A percentile compares a stretch with the other conserved stretches of the same genome.
Conservation (phyloP, 2,113 vertebrate genomes). For the Malurus alboscapulatus region DNA sequence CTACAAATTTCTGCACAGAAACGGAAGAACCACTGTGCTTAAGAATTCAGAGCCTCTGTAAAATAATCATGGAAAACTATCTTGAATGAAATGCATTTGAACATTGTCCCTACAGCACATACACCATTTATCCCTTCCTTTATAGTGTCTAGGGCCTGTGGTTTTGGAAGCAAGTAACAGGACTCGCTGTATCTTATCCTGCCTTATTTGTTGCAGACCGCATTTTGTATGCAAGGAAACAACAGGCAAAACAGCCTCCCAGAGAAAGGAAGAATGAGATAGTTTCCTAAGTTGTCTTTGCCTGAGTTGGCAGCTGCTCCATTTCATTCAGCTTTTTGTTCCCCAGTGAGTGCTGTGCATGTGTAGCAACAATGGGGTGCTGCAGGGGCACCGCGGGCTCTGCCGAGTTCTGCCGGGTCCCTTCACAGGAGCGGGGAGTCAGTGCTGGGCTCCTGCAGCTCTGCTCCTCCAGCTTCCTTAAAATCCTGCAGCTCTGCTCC, state of each 20-base stretch:
- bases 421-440: constrained; percentile 51
- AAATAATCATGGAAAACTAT: neutral
- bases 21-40: neutral
- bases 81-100: constrained; percentile 1
- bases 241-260: constrained; percentile 64
- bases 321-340: constrained; percentile 79
- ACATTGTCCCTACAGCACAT: constrained; percentile 20
- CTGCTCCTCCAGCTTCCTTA: too few relatives aligned
- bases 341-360: constrained; percentile 77
- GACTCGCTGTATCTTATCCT: constrained; percentile 56
- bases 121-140: constrained; percentile 42
- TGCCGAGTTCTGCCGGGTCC: constrained; percentile 70
- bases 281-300: constrained; percentile 82
- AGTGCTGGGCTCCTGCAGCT: too few relatives aligned
- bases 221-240: constrained; percentile 82
- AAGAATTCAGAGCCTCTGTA: neutral
- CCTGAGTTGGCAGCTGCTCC: constrained; percentile 77
- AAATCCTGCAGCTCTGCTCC: too few relatives aligned
- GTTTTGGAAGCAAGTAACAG: constrained; percentile 61
- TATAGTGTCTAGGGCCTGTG: constrained; percentile 37
- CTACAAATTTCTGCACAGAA: neutral
- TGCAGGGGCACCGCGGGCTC: constrained; percentile 68
- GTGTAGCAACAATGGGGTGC: constrained; percentile 76
- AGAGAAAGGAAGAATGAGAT: constrained; percentile 80
- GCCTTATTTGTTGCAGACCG: constrained; percentile 59